These are phyloP conservation scores for Thamnophis elegans DNA, from an alignment of 2,797 vertebrate genomes.

Conservation along the genomic window DNA sequence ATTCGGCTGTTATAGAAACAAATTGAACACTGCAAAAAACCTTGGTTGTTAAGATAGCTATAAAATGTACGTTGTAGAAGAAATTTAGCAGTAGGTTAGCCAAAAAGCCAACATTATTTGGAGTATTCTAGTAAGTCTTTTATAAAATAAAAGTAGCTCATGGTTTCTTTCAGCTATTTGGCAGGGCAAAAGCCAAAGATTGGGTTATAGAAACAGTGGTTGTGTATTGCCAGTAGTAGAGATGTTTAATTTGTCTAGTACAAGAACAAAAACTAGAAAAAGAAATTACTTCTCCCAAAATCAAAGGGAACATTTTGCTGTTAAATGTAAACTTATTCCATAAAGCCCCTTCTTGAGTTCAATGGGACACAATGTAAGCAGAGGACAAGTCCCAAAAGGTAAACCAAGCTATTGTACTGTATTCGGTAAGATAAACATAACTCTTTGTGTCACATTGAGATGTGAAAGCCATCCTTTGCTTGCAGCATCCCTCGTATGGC, in stretches of 20 bases:
- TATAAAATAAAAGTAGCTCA: not conserved
- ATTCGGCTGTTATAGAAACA: not conserved
- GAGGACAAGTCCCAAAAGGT: no score
- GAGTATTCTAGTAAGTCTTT: not conserved
- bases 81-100: not conserved
- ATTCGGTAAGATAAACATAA: not conserved
- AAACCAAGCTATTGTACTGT: not conserved
- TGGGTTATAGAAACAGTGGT: not conserved
- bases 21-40: not conserved
- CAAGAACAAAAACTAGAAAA: not conserved
- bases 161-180: not conserved
- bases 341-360: not conserved
- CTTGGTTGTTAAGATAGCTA: not conserved
- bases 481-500: not conserved
- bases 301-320: not conserved
- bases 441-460: not conserved
- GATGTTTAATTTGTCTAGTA: not conserved
- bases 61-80: not conserved
- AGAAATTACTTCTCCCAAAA: not conserved
- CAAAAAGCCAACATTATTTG: not conserved
- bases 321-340: not conserved
- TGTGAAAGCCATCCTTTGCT: not conserved
- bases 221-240: not conserved
- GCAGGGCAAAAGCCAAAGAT: not conserved
- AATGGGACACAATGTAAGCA: not conserved